These are phyloP conservation scores for Mohoua ochrocephala DNA, from an alignment of 2,113 vertebrate genomes.

Conservation along the genomic window DNA sequence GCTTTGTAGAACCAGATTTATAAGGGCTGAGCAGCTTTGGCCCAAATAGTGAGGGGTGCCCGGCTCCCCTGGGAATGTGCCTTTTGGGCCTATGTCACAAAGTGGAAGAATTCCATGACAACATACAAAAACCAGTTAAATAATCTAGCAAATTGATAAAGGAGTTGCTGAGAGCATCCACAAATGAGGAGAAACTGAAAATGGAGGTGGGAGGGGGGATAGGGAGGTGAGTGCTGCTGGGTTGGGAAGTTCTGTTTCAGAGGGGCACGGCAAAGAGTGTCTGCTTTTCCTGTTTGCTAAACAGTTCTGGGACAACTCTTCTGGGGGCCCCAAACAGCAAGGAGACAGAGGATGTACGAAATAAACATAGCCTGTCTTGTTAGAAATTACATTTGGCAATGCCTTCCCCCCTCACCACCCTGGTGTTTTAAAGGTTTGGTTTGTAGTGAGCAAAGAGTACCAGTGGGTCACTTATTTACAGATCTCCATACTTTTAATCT, in stretches of 20 bases:
- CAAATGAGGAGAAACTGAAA: neutral
- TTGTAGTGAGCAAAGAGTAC: neutral
- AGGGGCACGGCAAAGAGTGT: neutral
- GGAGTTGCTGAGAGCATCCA: neutral
- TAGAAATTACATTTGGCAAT: neutral
- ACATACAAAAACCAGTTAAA: neutral
- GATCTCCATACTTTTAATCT: neutral
- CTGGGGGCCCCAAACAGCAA: neutral
- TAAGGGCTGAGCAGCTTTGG: neutral
- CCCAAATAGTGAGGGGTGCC: neutral
- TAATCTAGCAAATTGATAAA: neutral
- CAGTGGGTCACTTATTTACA: neutral
- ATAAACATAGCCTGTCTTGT: neutral
- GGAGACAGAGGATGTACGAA: accelerated
- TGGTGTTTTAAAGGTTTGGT: neutral
- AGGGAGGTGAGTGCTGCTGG: neutral
- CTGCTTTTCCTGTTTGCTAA: neutral
- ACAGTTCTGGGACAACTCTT: neutral
- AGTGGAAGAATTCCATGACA: neutral
- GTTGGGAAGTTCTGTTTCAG: neutral
- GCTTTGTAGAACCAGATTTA: neutral
- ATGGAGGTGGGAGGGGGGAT: neutral
- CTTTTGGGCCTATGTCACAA: neutral
- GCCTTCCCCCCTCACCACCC: neutral
- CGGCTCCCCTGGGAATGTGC: neutral